Conservation (phyloP, 1,140 invertebrate species). For the Octopus sinensis region DNA sequence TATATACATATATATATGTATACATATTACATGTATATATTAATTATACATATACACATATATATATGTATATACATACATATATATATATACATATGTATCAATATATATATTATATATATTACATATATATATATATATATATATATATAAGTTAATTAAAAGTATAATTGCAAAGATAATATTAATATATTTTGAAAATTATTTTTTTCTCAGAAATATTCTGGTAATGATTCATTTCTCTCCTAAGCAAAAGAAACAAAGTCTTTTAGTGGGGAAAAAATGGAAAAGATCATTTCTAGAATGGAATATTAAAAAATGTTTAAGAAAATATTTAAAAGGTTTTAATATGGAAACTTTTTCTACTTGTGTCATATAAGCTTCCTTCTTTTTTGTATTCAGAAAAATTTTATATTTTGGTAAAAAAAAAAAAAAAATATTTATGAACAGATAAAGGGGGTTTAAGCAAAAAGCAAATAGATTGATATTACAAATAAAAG, state of each 20-base stretch:
- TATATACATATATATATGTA: no score
- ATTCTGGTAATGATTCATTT: background rate
- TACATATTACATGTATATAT: no score
- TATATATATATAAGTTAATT: no score
- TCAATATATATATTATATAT: no score
- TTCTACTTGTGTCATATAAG: constrained; percentile 9
- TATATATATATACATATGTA: no score
- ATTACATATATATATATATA: no score
- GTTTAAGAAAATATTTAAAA: background rate
- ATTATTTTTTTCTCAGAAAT: background rate
- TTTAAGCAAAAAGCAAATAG: constrained; percentile 2
- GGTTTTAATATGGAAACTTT: background rate
- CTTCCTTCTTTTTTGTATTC: constrained; percentile 1
- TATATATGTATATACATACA: no score
- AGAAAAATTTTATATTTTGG: constrained; percentile 10
- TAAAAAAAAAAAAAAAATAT: background rate
- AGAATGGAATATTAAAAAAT: background rate
- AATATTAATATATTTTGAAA: no score
- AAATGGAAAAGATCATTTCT: background rate
- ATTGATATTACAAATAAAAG: background rate
- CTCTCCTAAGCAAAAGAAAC: background rate
- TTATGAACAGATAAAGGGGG: constrained; percentile 7
- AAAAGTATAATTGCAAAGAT: no score
- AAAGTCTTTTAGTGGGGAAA: background rate
- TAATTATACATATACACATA: no score